phyloP scores from a whole-genome alignment of 2,888 invertebrate species.

The Thecophora atra region DNA sequence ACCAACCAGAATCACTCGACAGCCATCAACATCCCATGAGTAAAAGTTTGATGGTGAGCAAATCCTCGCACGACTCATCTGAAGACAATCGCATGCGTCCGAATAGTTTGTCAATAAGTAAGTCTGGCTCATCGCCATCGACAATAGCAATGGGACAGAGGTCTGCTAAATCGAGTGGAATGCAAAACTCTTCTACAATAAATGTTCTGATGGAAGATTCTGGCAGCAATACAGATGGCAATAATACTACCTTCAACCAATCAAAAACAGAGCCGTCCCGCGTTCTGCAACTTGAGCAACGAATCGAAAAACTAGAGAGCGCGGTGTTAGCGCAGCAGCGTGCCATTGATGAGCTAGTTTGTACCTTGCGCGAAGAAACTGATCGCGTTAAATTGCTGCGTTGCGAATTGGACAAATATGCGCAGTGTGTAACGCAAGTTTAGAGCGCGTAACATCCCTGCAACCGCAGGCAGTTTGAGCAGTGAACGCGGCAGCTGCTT shows the following conservation, averaged over 20 bases:
- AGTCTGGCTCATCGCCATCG: slow-evolving; percentile 61
- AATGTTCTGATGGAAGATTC: slow-evolving; percentile 43
- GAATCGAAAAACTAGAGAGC: slow-evolving; percentile 61
- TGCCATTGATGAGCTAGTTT: slow-evolving; percentile 73
- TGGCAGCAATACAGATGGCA: slow-evolving; percentile 32
- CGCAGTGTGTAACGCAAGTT: slow-evolving; percentile 78
- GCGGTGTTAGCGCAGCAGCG: slow-evolving; percentile 66
- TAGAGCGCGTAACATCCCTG: slow-evolving; percentile 58
- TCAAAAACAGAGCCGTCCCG: slow-evolving; percentile 46
- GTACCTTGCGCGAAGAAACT: slow-evolving; percentile 71
- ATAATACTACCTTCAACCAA: slow-evolving; percentile 29
- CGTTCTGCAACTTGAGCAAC: slow-evolving; percentile 59
- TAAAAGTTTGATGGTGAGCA: slow-evolving; percentile 45
- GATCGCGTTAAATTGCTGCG: slow-evolving; percentile 74
- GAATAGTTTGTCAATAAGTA: slow-evolving; percentile 60
- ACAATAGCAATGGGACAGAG: slow-evolving; percentile 44
- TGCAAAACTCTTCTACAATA: slow-evolving; percentile 30
- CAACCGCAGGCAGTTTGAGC: slow-evolving; percentile 17
- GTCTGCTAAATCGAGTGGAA: slow-evolving; percentile 35
- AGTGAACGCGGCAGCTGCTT: background rate
- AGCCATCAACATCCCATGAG: slow-evolving; percentile 48
- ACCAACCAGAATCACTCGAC: slow-evolving; percentile 56
- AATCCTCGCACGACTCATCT: slow-evolving; percentile 44
- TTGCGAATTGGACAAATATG: slow-evolving; percentile 75
- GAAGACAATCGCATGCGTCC: slow-evolving; percentile 60